These are phyloP conservation scores for Odontomyia ornata DNA, from an alignment of 2,888 invertebrate species.

Conservation along the genomic window DNA sequence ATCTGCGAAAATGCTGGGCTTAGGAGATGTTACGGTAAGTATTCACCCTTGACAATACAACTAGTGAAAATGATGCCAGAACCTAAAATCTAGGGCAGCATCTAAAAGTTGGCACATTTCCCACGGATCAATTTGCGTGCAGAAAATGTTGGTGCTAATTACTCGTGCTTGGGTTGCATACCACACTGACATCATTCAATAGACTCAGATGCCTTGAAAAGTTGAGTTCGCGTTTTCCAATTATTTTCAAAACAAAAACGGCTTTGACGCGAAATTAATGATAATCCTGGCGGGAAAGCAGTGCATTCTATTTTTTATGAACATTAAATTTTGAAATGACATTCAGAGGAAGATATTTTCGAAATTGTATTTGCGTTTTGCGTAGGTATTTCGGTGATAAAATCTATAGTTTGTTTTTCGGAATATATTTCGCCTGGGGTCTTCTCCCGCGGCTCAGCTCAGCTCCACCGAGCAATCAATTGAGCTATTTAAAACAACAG, in stretches of 20 bases:
- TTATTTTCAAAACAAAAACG: background rate
- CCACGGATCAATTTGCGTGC: background rate
- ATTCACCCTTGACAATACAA: background rate
- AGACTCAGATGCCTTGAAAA: background rate
- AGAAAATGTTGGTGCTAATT: background rate
- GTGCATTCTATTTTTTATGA: background rate
- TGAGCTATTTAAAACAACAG: constrained; percentile 28
- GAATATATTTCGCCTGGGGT: constrained; percentile 21
- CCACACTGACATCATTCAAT: background rate
- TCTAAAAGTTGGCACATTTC: background rate
- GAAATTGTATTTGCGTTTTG: background rate
- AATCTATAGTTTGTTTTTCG: background rate
- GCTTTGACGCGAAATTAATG: background rate
- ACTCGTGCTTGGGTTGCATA: background rate
- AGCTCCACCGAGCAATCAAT: constrained; percentile 2
- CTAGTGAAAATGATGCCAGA: background rate
- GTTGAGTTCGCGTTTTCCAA: background rate
- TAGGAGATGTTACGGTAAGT: constrained; percentile 49
- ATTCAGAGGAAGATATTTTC: background rate
- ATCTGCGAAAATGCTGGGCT: constrained; percentile 44
- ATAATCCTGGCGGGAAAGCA: background rate
- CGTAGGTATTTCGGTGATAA: constrained; percentile 28
- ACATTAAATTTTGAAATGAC: background rate
- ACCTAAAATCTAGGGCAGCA: background rate
- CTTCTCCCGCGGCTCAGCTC: background rate